Evolutionary conservation across 2,113 vertebrate genomes (phyloP).

Genomic region (Brachypodius melanocephalos): DNA sequence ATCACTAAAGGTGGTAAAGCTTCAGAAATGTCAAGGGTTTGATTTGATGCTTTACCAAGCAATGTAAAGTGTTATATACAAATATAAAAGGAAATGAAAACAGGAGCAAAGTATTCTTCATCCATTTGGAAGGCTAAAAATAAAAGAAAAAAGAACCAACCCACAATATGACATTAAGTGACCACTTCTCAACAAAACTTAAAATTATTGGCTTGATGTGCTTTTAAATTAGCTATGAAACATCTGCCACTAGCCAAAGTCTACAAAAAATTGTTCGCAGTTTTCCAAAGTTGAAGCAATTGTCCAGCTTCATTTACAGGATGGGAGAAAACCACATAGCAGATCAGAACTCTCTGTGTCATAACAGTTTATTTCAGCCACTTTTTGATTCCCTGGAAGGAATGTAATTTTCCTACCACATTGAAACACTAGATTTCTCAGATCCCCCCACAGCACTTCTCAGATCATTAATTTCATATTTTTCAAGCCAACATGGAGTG

Average conservation of each 20-base stretch:
- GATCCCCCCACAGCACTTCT: constrained; percentile 25
- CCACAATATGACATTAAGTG: neutral
- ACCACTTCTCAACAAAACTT: neutral
- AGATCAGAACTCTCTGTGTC: neutral
- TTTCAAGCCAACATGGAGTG: constrained; percentile 29
- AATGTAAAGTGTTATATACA: neutral
- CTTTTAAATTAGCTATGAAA: neutral
- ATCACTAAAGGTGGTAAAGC: neutral
- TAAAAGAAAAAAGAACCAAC: neutral
- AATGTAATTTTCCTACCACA: constrained; percentile 53
- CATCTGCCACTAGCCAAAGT: neutral
- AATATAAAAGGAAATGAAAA: neutral
- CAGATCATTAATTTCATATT: constrained; percentile 55
- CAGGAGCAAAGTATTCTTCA: neutral
- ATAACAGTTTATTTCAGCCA: constrained; percentile 7
- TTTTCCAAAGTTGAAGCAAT: neutral
- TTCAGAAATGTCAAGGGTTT: neutral
- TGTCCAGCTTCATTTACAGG: neutral
- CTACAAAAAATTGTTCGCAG: neutral
- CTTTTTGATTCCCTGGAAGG: constrained; percentile 49
- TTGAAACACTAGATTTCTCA: neutral
- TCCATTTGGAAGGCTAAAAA: neutral
- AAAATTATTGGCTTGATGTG: neutral
- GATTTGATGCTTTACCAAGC: neutral
- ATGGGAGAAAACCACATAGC: constrained; percentile 12